These are phyloP conservation scores for Benthosema pterotum DNA, from an alignment of 2,797 vertebrate species.

Conservation along the genomic window DNA sequence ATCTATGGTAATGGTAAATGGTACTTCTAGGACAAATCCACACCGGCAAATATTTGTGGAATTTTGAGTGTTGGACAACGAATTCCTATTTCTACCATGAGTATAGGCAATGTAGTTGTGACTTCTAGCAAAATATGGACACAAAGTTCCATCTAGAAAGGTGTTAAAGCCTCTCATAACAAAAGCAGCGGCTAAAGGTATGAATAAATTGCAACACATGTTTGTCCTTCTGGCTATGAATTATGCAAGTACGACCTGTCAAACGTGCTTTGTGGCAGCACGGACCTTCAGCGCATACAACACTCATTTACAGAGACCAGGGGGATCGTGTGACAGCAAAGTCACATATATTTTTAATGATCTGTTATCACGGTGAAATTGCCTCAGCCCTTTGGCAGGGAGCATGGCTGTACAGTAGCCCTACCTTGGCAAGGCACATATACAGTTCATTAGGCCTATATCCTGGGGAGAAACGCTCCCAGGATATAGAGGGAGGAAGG, in stretches of 20 bases:
- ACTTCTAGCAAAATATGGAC: conserved; percentile 42
- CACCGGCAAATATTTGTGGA: neutral
- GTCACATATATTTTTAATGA: conserved; percentile 72
- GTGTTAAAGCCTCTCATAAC: conserved; percentile 42
- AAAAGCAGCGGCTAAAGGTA: conserved; percentile 46
- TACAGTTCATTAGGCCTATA: conserved; percentile 53
- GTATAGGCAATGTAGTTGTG: conserved; percentile 31
- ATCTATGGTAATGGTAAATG: too few relatives aligned
- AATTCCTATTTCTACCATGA: conserved; percentile 12
- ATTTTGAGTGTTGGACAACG: neutral
- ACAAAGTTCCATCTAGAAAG: conserved; percentile 33
- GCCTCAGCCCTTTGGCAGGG: conserved; percentile 53
- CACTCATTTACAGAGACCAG: conserved; percentile 70
- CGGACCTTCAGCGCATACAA: conserved; percentile 54
- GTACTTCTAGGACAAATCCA: neutral
- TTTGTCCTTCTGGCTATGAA: conserved; percentile 71
- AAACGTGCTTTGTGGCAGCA: conserved; percentile 57
- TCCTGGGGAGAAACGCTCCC: conserved; percentile 32
- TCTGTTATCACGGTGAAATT: conserved; percentile 66
- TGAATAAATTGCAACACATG: conserved; percentile 64
- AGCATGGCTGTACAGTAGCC: conserved; percentile 38
- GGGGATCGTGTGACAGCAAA: conserved; percentile 56
- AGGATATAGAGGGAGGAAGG: conserved; percentile 15
- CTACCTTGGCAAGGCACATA: conserved; percentile 48
- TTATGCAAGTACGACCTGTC: conserved; percentile 67